Conservation (phyloP, 2,797 vertebrate genomes). For the Pachyuromys duprasi region DNA sequence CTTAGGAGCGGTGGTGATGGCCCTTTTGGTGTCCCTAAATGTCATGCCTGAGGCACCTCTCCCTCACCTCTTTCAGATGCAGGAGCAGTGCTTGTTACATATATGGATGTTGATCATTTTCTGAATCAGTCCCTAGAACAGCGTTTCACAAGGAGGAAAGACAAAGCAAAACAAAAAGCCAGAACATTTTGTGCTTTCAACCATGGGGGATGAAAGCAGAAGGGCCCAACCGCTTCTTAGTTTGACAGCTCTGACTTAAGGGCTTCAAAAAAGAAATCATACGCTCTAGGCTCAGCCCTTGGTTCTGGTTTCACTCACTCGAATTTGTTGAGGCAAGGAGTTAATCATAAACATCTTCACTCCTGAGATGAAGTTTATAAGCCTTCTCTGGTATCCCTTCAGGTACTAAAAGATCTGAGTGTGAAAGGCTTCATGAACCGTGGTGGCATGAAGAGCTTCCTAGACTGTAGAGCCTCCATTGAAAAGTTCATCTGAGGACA, state of each 20-base stretch:
- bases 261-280: not conserved
- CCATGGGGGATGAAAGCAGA: not conserved
- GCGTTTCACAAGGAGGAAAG: not conserved
- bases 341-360: not conserved
- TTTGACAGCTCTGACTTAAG: not conserved
- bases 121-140: not conserved
- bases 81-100: not conserved
- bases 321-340: not conserved
- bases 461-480: not conserved
- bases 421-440: not conserved
- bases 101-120: not conserved
- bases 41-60: not conserved
- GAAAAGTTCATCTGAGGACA: not conserved
- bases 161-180: not conserved
- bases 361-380: not conserved
- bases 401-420: not conserved
- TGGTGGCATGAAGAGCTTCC: not conserved
- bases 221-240: not conserved
- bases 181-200: not conserved
- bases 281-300: not conserved
- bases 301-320: not conserved
- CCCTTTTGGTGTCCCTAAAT: slow-evolving; percentile 17
- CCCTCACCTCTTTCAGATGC: not conserved
- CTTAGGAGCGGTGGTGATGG: too few relatives aligned
- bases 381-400: not conserved